A percentile compares a stretch with the other conserved stretches of the same genome.
phyloP scores from a whole-genome alignment of 1,140 invertebrate genomes.

The Trachymyrmex septentrionalis region DNA sequence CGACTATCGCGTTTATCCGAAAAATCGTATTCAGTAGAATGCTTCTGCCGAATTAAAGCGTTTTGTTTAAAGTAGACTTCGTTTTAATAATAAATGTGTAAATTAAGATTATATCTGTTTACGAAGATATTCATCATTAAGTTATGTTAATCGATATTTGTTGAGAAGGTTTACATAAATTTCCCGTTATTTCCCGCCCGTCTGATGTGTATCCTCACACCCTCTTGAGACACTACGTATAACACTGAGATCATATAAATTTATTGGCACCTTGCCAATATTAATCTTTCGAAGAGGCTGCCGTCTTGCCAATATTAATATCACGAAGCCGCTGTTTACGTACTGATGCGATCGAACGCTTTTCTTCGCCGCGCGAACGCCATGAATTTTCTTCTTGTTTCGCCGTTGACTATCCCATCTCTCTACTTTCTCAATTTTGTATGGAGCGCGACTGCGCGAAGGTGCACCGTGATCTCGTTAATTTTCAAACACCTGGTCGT shows the following conservation, averaged over 20 bases:
- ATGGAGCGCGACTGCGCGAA: constrained; percentile 20
- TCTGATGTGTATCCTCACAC: too few relatives aligned
- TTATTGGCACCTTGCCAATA: constrained; percentile 40
- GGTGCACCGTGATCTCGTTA: constrained; percentile 49
- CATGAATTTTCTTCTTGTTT: constrained; percentile 51
- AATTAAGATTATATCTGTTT: background rate
- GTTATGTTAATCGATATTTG: constrained; percentile 21
- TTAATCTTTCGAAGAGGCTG: constrained; percentile 39
- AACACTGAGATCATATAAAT: constrained; percentile 31
- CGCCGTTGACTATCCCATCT: constrained; percentile 30
- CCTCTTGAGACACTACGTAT: background rate
- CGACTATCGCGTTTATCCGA: background rate
- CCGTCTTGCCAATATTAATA: constrained; percentile 51
- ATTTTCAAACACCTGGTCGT: constrained; percentile 55
- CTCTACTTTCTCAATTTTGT: constrained; percentile 56
- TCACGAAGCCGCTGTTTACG: constrained; percentile 42
- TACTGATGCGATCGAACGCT: constrained; percentile 39
- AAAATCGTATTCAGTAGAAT: background rate
- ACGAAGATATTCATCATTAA: background rate
- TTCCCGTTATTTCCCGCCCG: background rate
- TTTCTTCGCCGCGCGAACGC: constrained; percentile 12
- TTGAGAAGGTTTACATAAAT: constrained; percentile 16
- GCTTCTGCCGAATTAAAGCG: background rate
- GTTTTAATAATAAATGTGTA: background rate
- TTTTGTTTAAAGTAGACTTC: background rate